Evolutionary conservation across 2,113 vertebrate species (phyloP), one percentile per base, ranked within the genome.

Genomic region (Zosterops japonicus): DNA sequence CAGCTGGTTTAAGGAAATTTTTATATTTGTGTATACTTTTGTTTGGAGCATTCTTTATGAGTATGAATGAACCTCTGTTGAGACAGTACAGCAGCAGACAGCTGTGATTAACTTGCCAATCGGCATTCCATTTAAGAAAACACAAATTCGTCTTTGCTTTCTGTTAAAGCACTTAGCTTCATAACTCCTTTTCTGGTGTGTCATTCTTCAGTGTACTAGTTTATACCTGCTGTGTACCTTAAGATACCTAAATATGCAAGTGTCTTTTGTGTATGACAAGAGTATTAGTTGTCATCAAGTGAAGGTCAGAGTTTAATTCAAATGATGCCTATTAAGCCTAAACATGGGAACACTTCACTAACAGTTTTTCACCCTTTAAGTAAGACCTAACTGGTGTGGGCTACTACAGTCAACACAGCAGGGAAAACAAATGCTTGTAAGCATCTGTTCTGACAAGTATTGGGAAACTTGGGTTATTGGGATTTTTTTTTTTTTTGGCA

Each of bases 41-140:
- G 9, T 71, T 35, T 27, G 6, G 24, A 60, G 14, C 21, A 42
- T 1, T 28, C 49, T 65, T 41, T 16, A 1, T 42, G 18, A 60
- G 5, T 16, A 21, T 12, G 22, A 83, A 41, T 11, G 19, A 29
- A 14, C 25, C 8, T 33, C 24, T 23, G 1, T n/a, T 0, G 0
- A n/a, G 29, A 35, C 7, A 49, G 6, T 18, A 29, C 4, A 36
- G 41, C 22, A 81, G 70, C 31, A 80, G 35, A 55, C 8, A 68
- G 49, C 46, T 19, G 9, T 8, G 7, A 53, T 19, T 28, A 17
- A 67, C 13, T 56, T 76, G 29, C 47, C 72, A 44, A 39, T 4
- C 24, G 63, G 14, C 39, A 89, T 29, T 76, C 39, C 23, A 23
- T 49, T 53, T 42, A 27, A 63, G 39, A 44, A 93, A 64, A 74